A percentile compares a stretch with the other conserved stretches of the same genome.
These are phyloP conservation scores for Tachuris rubrigastra DNA, from an alignment of 2,113 vertebrate genomes.

Conservation along the genomic window DNA sequence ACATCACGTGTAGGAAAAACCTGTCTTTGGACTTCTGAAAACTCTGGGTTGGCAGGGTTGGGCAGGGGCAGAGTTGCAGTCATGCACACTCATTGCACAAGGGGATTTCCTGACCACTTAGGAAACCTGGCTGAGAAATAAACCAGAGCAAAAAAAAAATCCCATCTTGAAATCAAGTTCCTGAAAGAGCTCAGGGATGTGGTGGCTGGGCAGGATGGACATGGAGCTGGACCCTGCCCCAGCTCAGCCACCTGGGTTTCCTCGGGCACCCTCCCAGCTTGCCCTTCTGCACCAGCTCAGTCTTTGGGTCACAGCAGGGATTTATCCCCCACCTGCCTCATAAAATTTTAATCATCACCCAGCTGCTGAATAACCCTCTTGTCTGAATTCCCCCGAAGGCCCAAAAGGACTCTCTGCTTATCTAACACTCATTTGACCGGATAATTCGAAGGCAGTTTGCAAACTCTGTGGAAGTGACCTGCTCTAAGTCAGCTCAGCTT, in stretches of 20 bases:
- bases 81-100: not conserved
- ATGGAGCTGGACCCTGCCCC: not conserved
- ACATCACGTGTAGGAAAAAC: not conserved
- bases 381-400: constrained; percentile 30
- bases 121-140: not conserved
- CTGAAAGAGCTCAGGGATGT: not conserved
- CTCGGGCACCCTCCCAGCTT: not conserved
- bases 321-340: constrained; percentile 23
- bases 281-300: not conserved
- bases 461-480: constrained; percentile 3
- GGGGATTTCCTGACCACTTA: not conserved
- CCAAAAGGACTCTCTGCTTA: constrained; percentile 20
- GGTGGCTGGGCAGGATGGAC: not conserved
- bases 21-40: not conserved
- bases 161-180: not conserved
- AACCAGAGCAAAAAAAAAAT: not conserved
- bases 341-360: constrained; percentile 34
- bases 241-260: not conserved
- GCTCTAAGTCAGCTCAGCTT: not conserved
- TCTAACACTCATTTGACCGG: constrained; percentile 3
- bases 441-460: constrained; percentile 41
- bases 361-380: constrained; percentile 45
- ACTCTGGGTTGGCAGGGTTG: not conserved
- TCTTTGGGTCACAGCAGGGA: not conserved
- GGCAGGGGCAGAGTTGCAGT: not conserved